A percentile compares a stretch with the other conserved stretches of the same genome.
These are phyloP conservation scores for Centruroides vittatus DNA, from an alignment of 1,140 invertebrate species.

Conservation along the genomic window DNA sequence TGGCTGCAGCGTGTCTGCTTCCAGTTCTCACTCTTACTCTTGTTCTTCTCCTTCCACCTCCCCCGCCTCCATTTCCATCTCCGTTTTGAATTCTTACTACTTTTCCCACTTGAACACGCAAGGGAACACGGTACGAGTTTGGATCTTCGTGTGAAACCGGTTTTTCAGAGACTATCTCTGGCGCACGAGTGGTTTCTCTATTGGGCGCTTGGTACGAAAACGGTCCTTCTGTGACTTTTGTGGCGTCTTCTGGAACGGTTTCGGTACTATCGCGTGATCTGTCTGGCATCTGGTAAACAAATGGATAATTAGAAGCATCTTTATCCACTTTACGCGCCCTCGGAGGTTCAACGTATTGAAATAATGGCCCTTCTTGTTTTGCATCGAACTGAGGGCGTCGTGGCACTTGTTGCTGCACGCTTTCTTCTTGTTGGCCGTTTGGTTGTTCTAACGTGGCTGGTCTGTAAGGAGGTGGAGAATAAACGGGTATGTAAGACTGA, in stretches of 20 bases:
- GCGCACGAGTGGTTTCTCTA: neutral
- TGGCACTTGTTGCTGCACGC: neutral
- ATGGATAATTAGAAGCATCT: conserved; percentile 9
- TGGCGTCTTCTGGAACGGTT: neutral
- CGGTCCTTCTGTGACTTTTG: neutral
- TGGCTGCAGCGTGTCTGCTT: neutral
- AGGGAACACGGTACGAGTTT: conserved; percentile 4
- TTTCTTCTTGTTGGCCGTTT: neutral
- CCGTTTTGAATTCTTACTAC: conserved; percentile 12
- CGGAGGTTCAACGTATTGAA: conserved; percentile 2
- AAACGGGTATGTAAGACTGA: neutral
- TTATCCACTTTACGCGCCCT: neutral
- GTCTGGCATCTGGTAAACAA: conserved; percentile 15
- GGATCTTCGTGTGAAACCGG: neutral
- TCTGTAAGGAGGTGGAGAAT: neutral
- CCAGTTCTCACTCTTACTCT: neutral
- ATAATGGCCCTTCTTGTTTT: neutral
- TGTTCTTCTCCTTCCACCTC: neutral
- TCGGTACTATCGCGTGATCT: neutral
- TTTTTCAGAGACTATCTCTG: neutral
- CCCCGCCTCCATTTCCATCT: neutral
- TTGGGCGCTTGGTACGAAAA: conserved; percentile 4
- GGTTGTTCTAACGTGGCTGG: neutral
- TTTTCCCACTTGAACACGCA: conserved; percentile 10
- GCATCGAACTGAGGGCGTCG: conserved; percentile 8